Base-by-base conservation (phyloP, 2,797 vertebrate species). In the Betta splendens region DNA sequence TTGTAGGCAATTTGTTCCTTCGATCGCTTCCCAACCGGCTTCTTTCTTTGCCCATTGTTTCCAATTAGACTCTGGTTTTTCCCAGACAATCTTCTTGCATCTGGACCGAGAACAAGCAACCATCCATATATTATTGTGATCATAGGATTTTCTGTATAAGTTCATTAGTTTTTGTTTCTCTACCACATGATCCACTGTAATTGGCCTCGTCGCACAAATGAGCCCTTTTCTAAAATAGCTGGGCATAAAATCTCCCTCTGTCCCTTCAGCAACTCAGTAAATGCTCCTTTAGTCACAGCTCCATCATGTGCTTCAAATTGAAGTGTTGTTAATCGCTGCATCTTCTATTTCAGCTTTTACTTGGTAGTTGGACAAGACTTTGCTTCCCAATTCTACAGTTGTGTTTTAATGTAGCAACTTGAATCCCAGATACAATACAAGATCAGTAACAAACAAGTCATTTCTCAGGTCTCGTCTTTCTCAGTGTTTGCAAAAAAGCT, bases 31-130 rank as follows among this genome's bases (percentile, higher is more conserved):
- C 53, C 33, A 31, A 26, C 26, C 11, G n/a, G n/a, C n/a, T n/a
- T n/a, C n/a, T n/a, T n/a, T 58, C 20, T 58, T 47, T 31, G 32
- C 18, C 3, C 25, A 16, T 52, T 35, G 22, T 61, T 47, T 56
- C 32, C 31, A 28, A 35, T 39, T 33, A 67, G 35, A 40, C 1
- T 10, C 2, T 2, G 7, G 31, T 49, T 7, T 64, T 58, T 69
- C 35, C 25, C 15, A 17, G 28, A 28, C 12, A 1, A 16, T 20
- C 21, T 15, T 31, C 23, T 49, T 17, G 45, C 16, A 28, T 22
- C 11, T 8, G 28, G 18, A 22, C 1, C 25, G 9, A 23, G 57
- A 49, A 46, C 23, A 55, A 23, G n/a, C 4, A 18, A 28, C 20
- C 18, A 2, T 32, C 17, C n/a, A 5, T 56, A 46, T 16, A 16